Evolutionary conservation across 2,888 invertebrate species (phyloP).

Genomic region (Tanypteryx hageni): DNA sequence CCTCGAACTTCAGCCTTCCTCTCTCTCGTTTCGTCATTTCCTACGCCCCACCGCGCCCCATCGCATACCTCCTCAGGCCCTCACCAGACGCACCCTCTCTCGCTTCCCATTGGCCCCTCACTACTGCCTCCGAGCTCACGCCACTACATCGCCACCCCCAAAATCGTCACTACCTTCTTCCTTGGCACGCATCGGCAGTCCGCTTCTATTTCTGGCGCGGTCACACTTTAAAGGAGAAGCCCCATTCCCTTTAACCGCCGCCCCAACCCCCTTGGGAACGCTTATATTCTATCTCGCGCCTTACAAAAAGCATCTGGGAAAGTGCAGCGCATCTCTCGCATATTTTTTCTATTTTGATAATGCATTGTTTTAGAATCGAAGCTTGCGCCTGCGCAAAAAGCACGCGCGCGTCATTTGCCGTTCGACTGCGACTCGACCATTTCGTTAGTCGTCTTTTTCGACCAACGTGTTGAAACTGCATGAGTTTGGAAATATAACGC

Average conservation of each 20-base stretch:
- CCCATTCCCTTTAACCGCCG: background rate
- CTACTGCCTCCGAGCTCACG: background rate
- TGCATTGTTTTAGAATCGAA: background rate
- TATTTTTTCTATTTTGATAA: background rate
- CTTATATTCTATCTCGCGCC: background rate
- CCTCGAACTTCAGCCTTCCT: background rate
- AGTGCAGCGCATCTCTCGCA: background rate
- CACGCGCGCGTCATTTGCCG: background rate
- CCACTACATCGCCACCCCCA: background rate
- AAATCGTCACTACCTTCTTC: background rate
- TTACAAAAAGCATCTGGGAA: background rate
- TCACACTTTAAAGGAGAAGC: background rate
- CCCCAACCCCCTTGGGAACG: background rate
- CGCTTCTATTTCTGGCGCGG: background rate
- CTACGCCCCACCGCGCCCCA: background rate
- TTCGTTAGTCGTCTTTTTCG: too few relatives aligned
- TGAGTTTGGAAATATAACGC: too few relatives aligned
- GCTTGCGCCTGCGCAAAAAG: background rate
- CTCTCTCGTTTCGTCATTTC: background rate
- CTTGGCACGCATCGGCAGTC: constrained; percentile 5
- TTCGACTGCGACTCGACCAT: background rate
- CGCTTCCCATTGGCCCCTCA: background rate
- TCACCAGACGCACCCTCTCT: background rate
- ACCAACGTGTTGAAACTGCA: too few relatives aligned
- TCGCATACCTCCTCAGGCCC: background rate